Evolutionary conservation across 2,113 vertebrate species (phyloP).

Genomic region (Notothenia coriiceps): DNA sequence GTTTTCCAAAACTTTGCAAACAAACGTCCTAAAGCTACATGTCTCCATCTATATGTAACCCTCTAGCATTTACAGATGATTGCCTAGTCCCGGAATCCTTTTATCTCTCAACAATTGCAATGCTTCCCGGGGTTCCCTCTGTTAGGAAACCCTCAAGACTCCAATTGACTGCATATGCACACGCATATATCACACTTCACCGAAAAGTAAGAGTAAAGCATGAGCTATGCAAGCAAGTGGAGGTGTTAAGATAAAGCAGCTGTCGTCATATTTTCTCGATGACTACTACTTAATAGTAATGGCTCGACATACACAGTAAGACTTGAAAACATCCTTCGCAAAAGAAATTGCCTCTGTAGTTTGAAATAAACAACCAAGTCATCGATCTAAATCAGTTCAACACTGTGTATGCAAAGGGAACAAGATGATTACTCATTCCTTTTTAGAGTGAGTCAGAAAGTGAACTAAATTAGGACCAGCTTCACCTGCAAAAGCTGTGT

Average conservation of each 20-base stretch:
- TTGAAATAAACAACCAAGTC: constrained; percentile 43
- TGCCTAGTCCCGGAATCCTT: constrained; percentile 48
- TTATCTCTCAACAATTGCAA: constrained; percentile 45
- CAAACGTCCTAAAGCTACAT: not conserved
- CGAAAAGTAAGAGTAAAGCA: constrained; percentile 59
- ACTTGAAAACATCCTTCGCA: constrained; percentile 39
- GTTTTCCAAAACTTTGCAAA: not conserved
- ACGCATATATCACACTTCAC: constrained; percentile 61
- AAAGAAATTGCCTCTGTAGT: not conserved
- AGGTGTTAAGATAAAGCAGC: constrained; percentile 46
- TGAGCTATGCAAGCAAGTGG: constrained; percentile 40
- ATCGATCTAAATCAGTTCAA: constrained; percentile 37
- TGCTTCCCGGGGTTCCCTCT: constrained; percentile 42
- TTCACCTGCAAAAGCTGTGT: constrained; percentile 59
- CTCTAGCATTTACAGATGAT: constrained; percentile 46
- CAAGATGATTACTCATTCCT: constrained; percentile 31
- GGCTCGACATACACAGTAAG: constrained; percentile 12
- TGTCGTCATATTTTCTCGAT: constrained; percentile 52
- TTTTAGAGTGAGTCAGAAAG: constrained; percentile 54
- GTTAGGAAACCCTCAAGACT: constrained; percentile 55
- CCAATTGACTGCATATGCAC: constrained; percentile 46
- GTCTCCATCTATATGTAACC: constrained; percentile 3
- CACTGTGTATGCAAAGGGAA: constrained; percentile 2
- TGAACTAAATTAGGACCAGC: constrained; percentile 55
- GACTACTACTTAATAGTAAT: constrained; percentile 36